Conservation (phyloP, 2,888 invertebrate genomes). For the Cyaniris semiargus region DNA sequence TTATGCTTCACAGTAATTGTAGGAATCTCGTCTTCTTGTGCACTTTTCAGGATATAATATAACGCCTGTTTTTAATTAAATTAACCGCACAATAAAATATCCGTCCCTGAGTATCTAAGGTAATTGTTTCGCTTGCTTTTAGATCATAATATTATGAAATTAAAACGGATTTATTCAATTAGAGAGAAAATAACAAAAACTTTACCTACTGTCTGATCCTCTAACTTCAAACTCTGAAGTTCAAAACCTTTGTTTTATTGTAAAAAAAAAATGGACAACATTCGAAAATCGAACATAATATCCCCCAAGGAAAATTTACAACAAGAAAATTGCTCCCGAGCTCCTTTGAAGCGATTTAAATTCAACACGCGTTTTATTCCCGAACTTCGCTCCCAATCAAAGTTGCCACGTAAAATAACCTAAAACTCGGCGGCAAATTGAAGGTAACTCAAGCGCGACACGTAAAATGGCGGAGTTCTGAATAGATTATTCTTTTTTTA, state of each 20-base stretch:
- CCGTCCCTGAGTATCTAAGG: too few relatives aligned
- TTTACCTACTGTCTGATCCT: too few relatives aligned
- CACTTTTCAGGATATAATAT: too few relatives aligned
- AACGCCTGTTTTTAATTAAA: too few relatives aligned
- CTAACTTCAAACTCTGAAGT: too few relatives aligned
- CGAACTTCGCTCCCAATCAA: conserved; percentile 54
- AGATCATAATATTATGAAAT: too few relatives aligned
- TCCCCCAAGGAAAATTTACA: conserved; percentile 50
- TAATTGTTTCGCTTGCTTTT: too few relatives aligned
- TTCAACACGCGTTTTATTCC: conserved; percentile 55
- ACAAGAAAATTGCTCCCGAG: conserved; percentile 46
- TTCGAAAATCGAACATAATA: conserved; percentile 18
- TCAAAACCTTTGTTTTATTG: background rate
- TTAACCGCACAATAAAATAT: too few relatives aligned
- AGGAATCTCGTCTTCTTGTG: too few relatives aligned
- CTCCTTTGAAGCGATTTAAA: conserved; percentile 52
- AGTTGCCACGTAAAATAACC: conserved; percentile 51
- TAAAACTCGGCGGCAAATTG: conserved; percentile 48
- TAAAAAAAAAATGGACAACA: background rate
- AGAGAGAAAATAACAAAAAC: too few relatives aligned
- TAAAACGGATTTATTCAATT: too few relatives aligned
- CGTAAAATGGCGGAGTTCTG: conserved; percentile 38
- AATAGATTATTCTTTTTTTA: conserved; percentile 42
- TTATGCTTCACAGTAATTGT: too few relatives aligned
- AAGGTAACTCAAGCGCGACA: conserved; percentile 46